Evolutionary conservation across 1,140 invertebrate species (phyloP).

Genomic region (Agrypnia vestita): DNA sequence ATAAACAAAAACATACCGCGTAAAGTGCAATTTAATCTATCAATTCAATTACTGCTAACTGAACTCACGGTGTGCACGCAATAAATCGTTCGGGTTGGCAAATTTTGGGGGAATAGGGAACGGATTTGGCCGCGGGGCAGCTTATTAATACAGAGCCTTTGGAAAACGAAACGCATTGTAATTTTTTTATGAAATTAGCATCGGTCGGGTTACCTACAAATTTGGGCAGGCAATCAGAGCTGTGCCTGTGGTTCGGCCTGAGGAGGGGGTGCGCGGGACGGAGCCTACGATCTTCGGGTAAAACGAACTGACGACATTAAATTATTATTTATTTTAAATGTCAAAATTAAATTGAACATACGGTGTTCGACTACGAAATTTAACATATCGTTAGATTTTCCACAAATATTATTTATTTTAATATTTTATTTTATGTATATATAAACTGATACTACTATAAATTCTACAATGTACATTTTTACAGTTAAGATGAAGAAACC

Average conservation of each 20-base stretch:
- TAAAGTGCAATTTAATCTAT: neutral
- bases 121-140: neutral
- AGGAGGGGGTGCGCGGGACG: too few relatives aligned
- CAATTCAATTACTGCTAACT: conserved; percentile 35
- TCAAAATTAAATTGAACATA: too few relatives aligned
- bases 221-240: conserved; percentile 47
- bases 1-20: too few relatives aligned
- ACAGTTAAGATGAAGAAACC: too few relatives aligned
- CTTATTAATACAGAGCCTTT: conserved; percentile 34
- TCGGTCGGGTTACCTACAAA: conserved; percentile 50
- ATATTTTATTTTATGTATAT: too few relatives aligned
- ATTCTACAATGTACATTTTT: too few relatives aligned
- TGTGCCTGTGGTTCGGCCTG: neutral
- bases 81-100: conserved; percentile 40
- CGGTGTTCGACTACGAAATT: too few relatives aligned
- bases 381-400: too few relatives aligned
- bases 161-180: conserved; percentile 31
- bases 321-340: neutral
- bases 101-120: conserved; percentile 13
- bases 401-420: too few relatives aligned
- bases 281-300: neutral
- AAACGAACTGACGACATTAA: neutral
- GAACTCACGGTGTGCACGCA: conserved; percentile 8
- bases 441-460: too few relatives aligned
- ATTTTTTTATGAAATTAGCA: conserved; percentile 53